These are phyloP conservation scores for Alauda arvensis DNA, from an alignment of 2,797 vertebrate species.

Conservation along the genomic window DNA sequence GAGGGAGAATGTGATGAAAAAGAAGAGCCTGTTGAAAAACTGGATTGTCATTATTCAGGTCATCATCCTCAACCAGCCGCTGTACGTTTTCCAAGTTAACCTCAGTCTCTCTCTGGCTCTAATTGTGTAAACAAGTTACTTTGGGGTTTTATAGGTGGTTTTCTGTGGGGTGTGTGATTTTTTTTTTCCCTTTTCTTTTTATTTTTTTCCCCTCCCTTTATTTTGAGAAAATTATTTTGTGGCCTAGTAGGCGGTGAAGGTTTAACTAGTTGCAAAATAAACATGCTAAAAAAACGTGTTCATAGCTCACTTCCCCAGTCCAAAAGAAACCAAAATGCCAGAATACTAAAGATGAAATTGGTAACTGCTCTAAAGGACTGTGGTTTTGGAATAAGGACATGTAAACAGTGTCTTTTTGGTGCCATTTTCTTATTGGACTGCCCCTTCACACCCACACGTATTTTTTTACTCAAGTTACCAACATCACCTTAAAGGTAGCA, in stretches of 20 bases:
- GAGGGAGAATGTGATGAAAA: conserved; percentile 96
- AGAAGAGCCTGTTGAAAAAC: conserved; percentile 92
- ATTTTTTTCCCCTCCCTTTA: too few species aligned
- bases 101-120: neutral
- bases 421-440: neutral
- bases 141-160: neutral
- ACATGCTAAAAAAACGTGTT: neutral
- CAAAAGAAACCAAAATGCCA: neutral
- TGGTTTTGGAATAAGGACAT: neutral
- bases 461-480: neutral
- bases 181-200: neutral
- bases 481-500: neutral
- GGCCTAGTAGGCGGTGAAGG: neutral
- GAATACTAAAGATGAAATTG: neutral
- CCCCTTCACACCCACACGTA: neutral
- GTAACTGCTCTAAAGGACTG: neutral
- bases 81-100: conserved; percentile 77
- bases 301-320: neutral
- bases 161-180: neutral
- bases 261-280: neutral
- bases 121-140: neutral
- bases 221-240: neutral
- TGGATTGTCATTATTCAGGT: conserved; percentile 99
- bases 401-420: neutral
- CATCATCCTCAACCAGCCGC: conserved; percentile 96